Evolutionary conservation across 2,797 vertebrate genomes (phyloP), one percentile per base, ranked within the genome.

Genomic region (Esox masquinongy): DNA sequence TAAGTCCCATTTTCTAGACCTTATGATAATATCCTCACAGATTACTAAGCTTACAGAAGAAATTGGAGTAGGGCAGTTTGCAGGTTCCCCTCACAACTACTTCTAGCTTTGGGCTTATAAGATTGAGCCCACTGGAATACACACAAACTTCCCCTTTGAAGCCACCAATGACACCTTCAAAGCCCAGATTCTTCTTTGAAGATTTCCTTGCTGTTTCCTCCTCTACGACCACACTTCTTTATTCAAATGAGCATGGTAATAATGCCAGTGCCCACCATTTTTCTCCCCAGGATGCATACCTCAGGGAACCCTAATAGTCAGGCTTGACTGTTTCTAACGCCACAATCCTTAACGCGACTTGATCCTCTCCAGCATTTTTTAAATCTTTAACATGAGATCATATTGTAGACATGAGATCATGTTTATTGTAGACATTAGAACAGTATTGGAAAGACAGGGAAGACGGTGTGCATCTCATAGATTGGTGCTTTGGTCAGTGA

Each of bases 91-190:
- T 72, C 76, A 61, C 76, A 75, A 4, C 43, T 26, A 34, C 0
- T 79, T 82, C 82, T 85, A 71, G 82, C 87, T 80, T 85, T 81
- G 78, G 72, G 66, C 82, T 85, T 70, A 81, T 78, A 83, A 87
- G 5, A 82, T 79, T 51, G 74, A 82, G 82, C 83, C 85, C 77
- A 74, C 77, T 71, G 88, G 90, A 87, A 91, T 80, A 78, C 68
- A 77, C 75, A 72, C 75, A 75, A 82, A 82, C 82, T 82, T 84
- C 73, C 84, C 83, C 90, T 94, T 93, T 94, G 93, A 94, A 93
- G 92, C 88, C 83, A 78, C 76, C 69, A 74, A 85, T 81, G 83
- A 88, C 89, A 92, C 90, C 91, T 93, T 94, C 92, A 94, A 94
- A 94, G 92, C 82, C 74, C 4, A 24, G 78, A 79, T 76, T 88